A percentile compares a stretch with the other conserved stretches of the same genome.
phyloP scores from a whole-genome alignment of 2,797 vertebrate species.

The Argya squamiceps region DNA sequence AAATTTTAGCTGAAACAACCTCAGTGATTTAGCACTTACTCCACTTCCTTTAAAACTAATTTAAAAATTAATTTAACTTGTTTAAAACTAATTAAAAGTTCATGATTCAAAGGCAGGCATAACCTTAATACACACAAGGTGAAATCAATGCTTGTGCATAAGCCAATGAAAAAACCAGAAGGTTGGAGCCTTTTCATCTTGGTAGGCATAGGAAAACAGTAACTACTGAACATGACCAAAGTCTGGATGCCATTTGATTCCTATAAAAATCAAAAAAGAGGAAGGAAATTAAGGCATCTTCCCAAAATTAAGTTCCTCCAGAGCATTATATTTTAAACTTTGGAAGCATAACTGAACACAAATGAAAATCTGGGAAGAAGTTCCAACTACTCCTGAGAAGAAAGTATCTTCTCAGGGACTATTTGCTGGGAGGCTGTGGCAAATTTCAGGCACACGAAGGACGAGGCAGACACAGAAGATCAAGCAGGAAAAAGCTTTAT shows the following conservation, averaged over 20 bases:
- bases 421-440: background rate
- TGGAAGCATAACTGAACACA: background rate
- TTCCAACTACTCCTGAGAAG: background rate
- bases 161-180: background rate
- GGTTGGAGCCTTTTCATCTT: background rate
- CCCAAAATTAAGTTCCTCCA: background rate
- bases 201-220: background rate
- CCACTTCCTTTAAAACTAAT: background rate
- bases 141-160: background rate
- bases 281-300: background rate
- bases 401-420: background rate
- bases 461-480: too few species aligned
- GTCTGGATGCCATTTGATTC: background rate
- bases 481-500: too few species aligned
- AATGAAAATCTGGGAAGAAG: background rate
- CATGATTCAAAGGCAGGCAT: background rate
- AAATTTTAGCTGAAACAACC: background rate
- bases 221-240: background rate
- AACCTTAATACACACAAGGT: background rate
- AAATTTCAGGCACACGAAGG: too few species aligned
- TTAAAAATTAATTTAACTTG: background rate
- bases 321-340: background rate
- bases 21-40: background rate
- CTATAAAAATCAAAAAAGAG: background rate
- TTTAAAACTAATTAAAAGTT: background rate